Evolutionary conservation across 2,113 vertebrate genomes (phyloP).

Genomic region (Prunella fulvescens): DNA sequence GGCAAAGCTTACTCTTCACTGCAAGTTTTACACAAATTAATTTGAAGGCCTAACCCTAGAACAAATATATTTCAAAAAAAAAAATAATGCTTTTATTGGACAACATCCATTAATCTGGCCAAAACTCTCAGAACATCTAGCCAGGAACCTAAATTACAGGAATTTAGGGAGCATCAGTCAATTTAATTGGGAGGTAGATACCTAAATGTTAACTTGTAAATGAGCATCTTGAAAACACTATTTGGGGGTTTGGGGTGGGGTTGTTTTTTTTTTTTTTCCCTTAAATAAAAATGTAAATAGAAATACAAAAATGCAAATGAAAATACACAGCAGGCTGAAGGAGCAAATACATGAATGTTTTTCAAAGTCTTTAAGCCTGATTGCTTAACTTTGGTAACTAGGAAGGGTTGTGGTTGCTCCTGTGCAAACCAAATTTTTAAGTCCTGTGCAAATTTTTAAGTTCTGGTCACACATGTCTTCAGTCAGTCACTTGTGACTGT

Average conservation of each 20-base stretch:
- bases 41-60: not conserved
- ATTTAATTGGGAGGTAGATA: not conserved
- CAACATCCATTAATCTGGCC: not conserved
- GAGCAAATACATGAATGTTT: not conserved
- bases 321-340: not conserved
- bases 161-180: not conserved
- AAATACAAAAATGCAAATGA: not conserved
- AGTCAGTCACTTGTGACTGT: not conserved
- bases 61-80: not conserved
- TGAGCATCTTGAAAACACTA: not conserved
- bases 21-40: not conserved
- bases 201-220: not conserved
- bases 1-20: not conserved
- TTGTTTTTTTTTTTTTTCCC: rapidly evolving
- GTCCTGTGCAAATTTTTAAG: not conserved
- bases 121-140: not conserved
- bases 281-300: not conserved
- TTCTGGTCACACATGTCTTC: not conserved
- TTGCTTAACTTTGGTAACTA: not conserved
- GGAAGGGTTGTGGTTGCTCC: not conserved
- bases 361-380: not conserved
- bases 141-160: not conserved
- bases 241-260: not conserved
- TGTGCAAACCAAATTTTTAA: not conserved
- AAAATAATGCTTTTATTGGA: not conserved